These are phyloP conservation scores for Equus przewalskii DNA, from an alignment of 2,113 vertebrate genomes.

Conservation along the genomic window DNA sequence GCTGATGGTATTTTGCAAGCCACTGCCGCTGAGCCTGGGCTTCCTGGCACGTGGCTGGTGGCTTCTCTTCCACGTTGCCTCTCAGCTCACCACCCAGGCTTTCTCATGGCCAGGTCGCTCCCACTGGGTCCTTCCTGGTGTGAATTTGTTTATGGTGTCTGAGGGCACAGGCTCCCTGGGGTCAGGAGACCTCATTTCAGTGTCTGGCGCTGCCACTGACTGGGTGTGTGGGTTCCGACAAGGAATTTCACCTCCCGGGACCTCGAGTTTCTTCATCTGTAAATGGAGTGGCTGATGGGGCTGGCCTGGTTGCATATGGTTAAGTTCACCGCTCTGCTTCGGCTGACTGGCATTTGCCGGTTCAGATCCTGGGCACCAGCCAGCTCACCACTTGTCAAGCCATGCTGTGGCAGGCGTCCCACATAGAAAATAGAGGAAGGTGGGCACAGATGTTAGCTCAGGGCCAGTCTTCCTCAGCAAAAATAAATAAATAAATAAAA, in stretches of 20 bases:
- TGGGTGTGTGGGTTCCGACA: neutral
- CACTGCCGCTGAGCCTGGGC: neutral
- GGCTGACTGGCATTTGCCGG: too few relatives aligned
- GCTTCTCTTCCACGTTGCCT: neutral
- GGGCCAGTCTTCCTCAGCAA: too few relatives aligned
- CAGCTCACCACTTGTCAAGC: too few relatives aligned
- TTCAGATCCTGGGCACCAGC: too few relatives aligned
- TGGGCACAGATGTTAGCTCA: too few relatives aligned
- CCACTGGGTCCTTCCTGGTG: neutral
- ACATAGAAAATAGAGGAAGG: too few relatives aligned
- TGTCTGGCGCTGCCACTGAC: rapidly evolving
- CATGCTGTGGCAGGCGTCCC: too few relatives aligned
- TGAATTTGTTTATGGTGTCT: neutral
- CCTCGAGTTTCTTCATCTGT: neutral
- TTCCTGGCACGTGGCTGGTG: neutral
- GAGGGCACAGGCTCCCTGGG: neutral
- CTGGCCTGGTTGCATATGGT: too few relatives aligned
- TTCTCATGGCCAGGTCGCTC: neutral
- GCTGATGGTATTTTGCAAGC: neutral
- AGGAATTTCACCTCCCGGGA: neutral
- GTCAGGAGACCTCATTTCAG: neutral
- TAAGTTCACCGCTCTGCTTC: too few relatives aligned
- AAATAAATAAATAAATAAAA: too few relatives aligned
- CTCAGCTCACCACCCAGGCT: neutral
- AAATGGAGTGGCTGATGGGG: neutral